These are phyloP conservation scores for Dasysyrphus tricinctus DNA, from an alignment of 2,888 invertebrate species.

Conservation along the genomic window DNA sequence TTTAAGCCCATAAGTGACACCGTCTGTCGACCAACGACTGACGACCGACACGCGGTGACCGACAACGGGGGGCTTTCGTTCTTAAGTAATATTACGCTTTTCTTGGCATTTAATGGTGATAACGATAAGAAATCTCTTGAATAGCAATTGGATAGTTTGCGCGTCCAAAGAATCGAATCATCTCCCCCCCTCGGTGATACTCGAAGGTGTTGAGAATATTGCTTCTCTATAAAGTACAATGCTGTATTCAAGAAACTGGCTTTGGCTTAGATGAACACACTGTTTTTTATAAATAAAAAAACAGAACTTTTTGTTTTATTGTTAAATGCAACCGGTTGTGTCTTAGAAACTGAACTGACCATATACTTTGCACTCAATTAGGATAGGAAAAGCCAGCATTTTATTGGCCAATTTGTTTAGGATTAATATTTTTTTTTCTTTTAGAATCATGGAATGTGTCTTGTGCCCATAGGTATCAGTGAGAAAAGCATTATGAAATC, in stretches of 20 bases:
- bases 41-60: not conserved
- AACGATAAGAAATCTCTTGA: slow-evolving; percentile 63
- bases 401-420: slow-evolving; percentile 68
- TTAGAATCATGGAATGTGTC: slow-evolving; percentile 20
- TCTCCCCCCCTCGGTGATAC: not conserved
- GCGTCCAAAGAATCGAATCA: slow-evolving; percentile 53
- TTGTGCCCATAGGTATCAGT: not conserved
- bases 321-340: slow-evolving; percentile 58
- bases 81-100: slow-evolving; percentile 62
- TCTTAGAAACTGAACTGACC: slow-evolving; percentile 40
- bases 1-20: slow-evolving; percentile 16
- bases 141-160: slow-evolving; percentile 36
- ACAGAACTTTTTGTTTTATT: slow-evolving; percentile 19
- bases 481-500: slow-evolving; percentile 25
- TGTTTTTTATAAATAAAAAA: slow-evolving; percentile 6
- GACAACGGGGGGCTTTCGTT: not conserved
- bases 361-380: slow-evolving; percentile 68
- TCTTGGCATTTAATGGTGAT: slow-evolving; percentile 73
- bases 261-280: no score
- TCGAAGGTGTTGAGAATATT: slow-evolving; percentile 46
- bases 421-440: slow-evolving; percentile 33
- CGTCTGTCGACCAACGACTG: not conserved
- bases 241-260: slow-evolving; percentile 30
- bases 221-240: slow-evolving; percentile 16
- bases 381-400: slow-evolving; percentile 56